These are phyloP conservation scores for Dascillus cervinus DNA, from an alignment of 2,888 invertebrate species.

Conservation along the genomic window DNA sequence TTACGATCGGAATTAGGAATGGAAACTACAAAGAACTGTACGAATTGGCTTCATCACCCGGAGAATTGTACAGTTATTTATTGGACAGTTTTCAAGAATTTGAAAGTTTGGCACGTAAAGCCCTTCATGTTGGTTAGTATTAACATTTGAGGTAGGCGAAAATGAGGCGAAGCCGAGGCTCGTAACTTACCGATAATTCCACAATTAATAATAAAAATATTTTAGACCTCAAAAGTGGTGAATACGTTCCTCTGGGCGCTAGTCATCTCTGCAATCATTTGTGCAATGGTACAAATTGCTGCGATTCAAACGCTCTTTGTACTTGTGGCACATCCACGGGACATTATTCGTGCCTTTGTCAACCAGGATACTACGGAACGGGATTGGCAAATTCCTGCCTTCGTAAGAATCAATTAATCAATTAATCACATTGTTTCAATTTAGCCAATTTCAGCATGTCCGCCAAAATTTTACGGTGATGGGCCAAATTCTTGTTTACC, in stretches of 20 bases:
- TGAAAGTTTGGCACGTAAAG: constrained; percentile 58
- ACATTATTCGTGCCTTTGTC: constrained; percentile 60
- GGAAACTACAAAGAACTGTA: constrained; percentile 57
- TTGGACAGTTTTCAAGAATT: constrained; percentile 62
- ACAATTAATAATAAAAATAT: no score
- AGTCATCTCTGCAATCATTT: constrained; percentile 46
- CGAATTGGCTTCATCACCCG: constrained; percentile 53
- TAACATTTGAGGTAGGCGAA: no score
- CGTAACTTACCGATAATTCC: no score
- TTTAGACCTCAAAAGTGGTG: constrained; percentile 54
- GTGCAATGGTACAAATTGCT: constrained; percentile 49
- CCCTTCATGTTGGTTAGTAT: constrained; percentile 56
- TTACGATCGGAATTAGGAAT: constrained; percentile 54
- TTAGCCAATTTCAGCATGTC: constrained; percentile 47
- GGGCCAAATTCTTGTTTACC: constrained; percentile 43
- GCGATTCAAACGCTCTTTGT: constrained; percentile 54
- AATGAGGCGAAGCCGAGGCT: no score
- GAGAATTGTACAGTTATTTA: constrained; percentile 56
- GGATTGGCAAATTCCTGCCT: constrained; percentile 53
- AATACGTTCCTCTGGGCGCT: constrained; percentile 47
- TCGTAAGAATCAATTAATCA: constrained; percentile 40
- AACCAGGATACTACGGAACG: constrained; percentile 56
- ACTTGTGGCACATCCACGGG: constrained; percentile 61
- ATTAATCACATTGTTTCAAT: constrained; percentile 2
- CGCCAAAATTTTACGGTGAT: constrained; percentile 58